Percentiles rank a stretch among this genome's conserved stretches.
These are phyloP conservation scores for Benthosema pterotum DNA, from an alignment of 2,797 vertebrate genomes.

Conservation along the genomic window DNA sequence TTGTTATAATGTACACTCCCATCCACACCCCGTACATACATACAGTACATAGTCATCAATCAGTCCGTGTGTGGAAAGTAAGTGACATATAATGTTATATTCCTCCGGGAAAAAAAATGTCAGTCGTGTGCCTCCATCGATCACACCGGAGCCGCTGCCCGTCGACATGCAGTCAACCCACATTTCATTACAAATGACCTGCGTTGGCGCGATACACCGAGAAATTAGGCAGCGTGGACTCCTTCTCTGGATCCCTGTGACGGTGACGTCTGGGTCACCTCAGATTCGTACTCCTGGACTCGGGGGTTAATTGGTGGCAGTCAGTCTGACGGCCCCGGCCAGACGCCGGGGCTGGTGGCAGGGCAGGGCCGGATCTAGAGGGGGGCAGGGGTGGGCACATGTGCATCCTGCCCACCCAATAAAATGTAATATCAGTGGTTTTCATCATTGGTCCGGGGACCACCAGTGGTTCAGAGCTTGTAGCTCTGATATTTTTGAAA, in stretches of 20 bases:
- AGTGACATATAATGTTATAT: slow-evolving; percentile 40
- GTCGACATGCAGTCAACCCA: slow-evolving; percentile 28
- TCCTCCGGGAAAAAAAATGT: slow-evolving; percentile 50
- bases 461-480: too few relatives aligned
- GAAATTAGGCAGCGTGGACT: slow-evolving; percentile 39
- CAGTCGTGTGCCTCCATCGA: slow-evolving; percentile 37
- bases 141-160: slow-evolving; percentile 46
- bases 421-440: too few relatives aligned
- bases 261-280: slow-evolving; percentile 25
- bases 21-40: not conserved
- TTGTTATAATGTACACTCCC: too few relatives aligned
- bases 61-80: slow-evolving; percentile 31
- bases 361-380: too few relatives aligned
- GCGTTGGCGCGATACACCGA: slow-evolving; percentile 8
- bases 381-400: too few relatives aligned
- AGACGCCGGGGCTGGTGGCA: too few relatives aligned
- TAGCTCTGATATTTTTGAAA: too few relatives aligned
- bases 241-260: slow-evolving; percentile 32
- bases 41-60: slow-evolving; percentile 9
- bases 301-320: slow-evolving; percentile 72
- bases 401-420: too few relatives aligned
- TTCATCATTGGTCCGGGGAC: too few relatives aligned
- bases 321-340: slow-evolving; percentile 35
- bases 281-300: slow-evolving; percentile 37
- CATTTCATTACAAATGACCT: slow-evolving; percentile 38